Conservation (phyloP, 2,888 invertebrate genomes). For the Andricus curvator region DNA sequence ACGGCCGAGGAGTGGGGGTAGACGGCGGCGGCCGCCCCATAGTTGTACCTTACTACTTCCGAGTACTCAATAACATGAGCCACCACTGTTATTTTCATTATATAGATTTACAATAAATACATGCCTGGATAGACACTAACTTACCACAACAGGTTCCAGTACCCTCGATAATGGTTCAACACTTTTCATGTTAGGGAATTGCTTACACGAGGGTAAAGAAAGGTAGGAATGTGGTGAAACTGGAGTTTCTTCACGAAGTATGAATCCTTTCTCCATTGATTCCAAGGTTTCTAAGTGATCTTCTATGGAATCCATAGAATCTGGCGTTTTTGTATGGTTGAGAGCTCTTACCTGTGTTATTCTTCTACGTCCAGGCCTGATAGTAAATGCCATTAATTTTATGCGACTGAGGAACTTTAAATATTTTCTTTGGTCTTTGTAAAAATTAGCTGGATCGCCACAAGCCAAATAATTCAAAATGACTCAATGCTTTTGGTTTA, state of each 20-base stretch:
- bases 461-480: too few relatives aligned
- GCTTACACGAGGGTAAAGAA: conserved; percentile 91
- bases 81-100: too few relatives aligned
- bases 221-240: conserved; percentile 86
- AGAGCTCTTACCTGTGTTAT: conserved; percentile 62
- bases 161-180: conserved; percentile 89
- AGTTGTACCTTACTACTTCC: too few relatives aligned
- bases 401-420: too few relatives aligned
- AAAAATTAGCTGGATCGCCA: too few relatives aligned
- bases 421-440: too few relatives aligned
- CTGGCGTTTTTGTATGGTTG: conserved; percentile 66
- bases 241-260: conserved; percentile 64
- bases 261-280: conserved; percentile 65
- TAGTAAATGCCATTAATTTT: too few relatives aligned
- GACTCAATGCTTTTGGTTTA: too few relatives aligned
- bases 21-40: too few relatives aligned
- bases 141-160: conserved; percentile 88
- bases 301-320: conserved; percentile 64
- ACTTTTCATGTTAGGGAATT: conserved; percentile 89
- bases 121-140: conserved; percentile 60
- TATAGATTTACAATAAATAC: too few relatives aligned
- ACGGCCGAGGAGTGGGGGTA: too few relatives aligned
- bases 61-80: too few relatives aligned
- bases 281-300: conserved; percentile 51
- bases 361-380: conserved; percentile 59